Base-by-base conservation (phyloP, 1,140 invertebrate species). In the Babylonia areolata region DNA sequence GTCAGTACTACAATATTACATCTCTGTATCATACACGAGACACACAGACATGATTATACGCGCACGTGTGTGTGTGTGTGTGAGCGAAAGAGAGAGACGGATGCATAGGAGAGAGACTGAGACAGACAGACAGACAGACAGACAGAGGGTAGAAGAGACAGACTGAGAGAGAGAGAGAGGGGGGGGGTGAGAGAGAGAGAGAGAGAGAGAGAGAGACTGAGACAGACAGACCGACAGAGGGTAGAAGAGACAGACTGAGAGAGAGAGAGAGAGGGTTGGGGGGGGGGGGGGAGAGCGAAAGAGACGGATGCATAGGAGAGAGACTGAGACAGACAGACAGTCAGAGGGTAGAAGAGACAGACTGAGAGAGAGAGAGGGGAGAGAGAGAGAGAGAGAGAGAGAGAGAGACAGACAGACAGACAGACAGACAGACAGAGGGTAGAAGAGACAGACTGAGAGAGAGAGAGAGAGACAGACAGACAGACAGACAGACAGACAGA, bases 331-430 rank as follows among this genome's bases (percentile, higher is more conserved):
- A 42, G 40, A 39, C 3, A 78, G 35, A 42, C 9, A 39, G 75
- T 3, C 5, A 42, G 40, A 39, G 75, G 33, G 35, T 15, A 23
- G 17, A n/a, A 78, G 35, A 42, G 58, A 42, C 64, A 69, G 39
- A 33, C 39, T 78, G 82, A 85, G 81, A 85, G 82, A 77, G 82
- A 87, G 81, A 85, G 73, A 85, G 81, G 85, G 33, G 73, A 71
- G 81, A n/a, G 82, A 85, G 71, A 85, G 86, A 79, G 31, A 81
- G 86, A 79, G 37, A 46, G 77, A 31, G 40, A 33, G 35, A 73
- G 31, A 33, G 35, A 37, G 71, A 73, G 71, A 73, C 20, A 35
- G 31, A 35, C 20, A 73, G 31, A 73, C 20, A 73, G 71, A 73
- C 6, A 73, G 31, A 73, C 20, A 73, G 58, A 64, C 9, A 23